Percentiles rank a stretch among this genome's conserved stretches.
phyloP scores from a whole-genome alignment of 1,140 invertebrate species.

The Leucophenga varia region DNA sequence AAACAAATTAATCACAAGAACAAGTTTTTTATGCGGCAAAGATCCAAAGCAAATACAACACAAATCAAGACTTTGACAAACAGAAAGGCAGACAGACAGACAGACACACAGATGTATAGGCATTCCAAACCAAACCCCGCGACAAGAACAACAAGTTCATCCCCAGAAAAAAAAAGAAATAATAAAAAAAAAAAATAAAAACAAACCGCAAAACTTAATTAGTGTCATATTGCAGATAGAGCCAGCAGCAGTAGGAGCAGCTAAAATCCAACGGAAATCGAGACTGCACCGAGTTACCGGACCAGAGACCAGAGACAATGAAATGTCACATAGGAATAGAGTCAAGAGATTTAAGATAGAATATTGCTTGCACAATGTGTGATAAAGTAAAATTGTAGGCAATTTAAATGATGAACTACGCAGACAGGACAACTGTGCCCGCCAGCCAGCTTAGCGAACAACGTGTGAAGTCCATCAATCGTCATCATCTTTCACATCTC shows the following conservation, averaged over 20 bases:
- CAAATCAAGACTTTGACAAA: slow-evolving; percentile 42
- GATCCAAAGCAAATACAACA: slow-evolving; percentile 29
- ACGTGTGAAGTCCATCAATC: slow-evolving; percentile 46
- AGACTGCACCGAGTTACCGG: slow-evolving; percentile 32
- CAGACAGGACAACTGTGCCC: slow-evolving; percentile 21
- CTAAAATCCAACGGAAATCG: slow-evolving; percentile 47
- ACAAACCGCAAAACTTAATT: slow-evolving; percentile 45
- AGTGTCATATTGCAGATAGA: slow-evolving; percentile 45
- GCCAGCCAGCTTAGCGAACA: slow-evolving; percentile 17
- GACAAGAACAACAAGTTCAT: too few relatives aligned
- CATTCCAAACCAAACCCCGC: too few relatives aligned
- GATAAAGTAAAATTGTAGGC: slow-evolving; percentile 26
- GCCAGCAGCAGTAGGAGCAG: too few relatives aligned
- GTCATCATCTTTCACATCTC: too few relatives aligned
- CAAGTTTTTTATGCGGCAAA: too few relatives aligned
- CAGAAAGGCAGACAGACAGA: not conserved
- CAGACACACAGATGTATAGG: too few relatives aligned
- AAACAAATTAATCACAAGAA: slow-evolving; percentile 8
- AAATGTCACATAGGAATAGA: too few relatives aligned
- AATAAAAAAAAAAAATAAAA: too few relatives aligned
- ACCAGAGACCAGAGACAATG: slow-evolving; percentile 10
- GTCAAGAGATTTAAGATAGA: too few relatives aligned
- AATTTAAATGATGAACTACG: slow-evolving; percentile 48
- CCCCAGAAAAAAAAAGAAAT: too few relatives aligned
- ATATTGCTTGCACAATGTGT: too few relatives aligned